phyloP scores from a whole-genome alignment of 2,888 invertebrate species.

The Acleris sparsana region DNA sequence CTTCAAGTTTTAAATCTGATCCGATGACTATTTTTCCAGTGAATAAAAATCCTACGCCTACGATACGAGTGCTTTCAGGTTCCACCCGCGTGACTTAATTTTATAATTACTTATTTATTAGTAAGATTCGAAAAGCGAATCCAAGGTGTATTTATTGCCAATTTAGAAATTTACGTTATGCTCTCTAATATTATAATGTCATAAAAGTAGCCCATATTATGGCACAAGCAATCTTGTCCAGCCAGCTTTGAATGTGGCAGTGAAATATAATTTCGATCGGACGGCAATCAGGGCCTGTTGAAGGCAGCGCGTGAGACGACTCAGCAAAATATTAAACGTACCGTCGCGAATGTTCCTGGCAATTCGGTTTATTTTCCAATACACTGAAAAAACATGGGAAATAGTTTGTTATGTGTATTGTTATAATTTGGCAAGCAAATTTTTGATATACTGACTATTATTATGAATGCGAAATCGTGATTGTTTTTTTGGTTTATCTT shows the following conservation, averaged over 20 bases:
- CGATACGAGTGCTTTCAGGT: too few relatives aligned
- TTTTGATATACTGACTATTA: too few relatives aligned
- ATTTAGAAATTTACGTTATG: not conserved
- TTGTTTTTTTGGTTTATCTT: too few relatives aligned
- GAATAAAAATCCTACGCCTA: too few relatives aligned
- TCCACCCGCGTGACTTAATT: too few relatives aligned
- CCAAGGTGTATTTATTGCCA: not conserved
- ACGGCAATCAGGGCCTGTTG: slow-evolving; percentile 82
- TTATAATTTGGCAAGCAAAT: too few relatives aligned
- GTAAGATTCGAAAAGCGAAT: too few relatives aligned
- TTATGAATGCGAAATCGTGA: too few relatives aligned
- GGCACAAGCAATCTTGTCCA: slow-evolving; percentile 72
- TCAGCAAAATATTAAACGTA: slow-evolving; percentile 77
- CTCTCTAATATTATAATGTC: not conserved
- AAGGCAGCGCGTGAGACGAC: slow-evolving; percentile 81
- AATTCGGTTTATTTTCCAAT: not conserved
- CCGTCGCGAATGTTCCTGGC: slow-evolving; percentile 49
- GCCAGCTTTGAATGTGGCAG: slow-evolving; percentile 77
- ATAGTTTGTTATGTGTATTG: not conserved
- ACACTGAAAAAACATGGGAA: not conserved
- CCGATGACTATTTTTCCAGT: too few relatives aligned
- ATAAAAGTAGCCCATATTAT: slow-evolving; percentile 45
- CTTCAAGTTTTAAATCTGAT: too few relatives aligned
- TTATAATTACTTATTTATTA: too few relatives aligned
- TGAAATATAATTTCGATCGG: slow-evolving; percentile 83